Percentiles rank a stretch among this genome's conserved stretches.
Conservation (phyloP, 2,888 invertebrate species). For the Agrochola lychnidis region DNA sequence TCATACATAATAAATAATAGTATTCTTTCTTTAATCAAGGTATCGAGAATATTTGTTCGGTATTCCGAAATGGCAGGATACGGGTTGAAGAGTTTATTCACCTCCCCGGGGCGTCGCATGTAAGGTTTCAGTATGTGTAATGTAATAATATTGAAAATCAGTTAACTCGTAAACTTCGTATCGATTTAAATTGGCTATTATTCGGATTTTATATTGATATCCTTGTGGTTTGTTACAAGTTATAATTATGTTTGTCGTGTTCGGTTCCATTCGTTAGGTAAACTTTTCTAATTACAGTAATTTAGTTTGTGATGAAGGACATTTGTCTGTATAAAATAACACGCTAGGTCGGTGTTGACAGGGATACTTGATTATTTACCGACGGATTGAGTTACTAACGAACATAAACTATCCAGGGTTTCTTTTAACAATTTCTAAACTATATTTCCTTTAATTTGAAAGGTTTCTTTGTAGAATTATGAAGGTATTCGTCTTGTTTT, state of each 20-base stretch:
- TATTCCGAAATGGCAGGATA: constrained; percentile 46
- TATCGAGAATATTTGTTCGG: constrained; percentile 39
- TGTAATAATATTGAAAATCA: constrained; percentile 50
- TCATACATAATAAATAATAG: constrained; percentile 61
- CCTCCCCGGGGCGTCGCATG: constrained; percentile 35
- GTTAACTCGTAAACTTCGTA: constrained; percentile 2
- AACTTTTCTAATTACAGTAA: constrained; percentile 59
- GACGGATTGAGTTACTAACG: constrained; percentile 44
- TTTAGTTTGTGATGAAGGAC: constrained; percentile 47
- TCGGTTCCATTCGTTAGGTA: constrained; percentile 35
- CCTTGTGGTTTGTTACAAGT: constrained; percentile 30
- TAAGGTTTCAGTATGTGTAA: constrained; percentile 53
- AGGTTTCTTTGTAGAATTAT: constrained; percentile 3
- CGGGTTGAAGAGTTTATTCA: constrained; percentile 49
- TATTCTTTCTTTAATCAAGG: constrained; percentile 54
- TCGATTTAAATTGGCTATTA: constrained; percentile 28
- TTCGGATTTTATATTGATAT: constrained; percentile 21
- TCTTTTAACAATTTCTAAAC: not conserved
- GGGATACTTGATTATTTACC: constrained; percentile 32
- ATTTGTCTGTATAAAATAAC: constrained; percentile 44
- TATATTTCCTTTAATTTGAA: not conserved
- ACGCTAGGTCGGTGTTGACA: constrained; percentile 12
- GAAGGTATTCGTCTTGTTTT: not conserved
- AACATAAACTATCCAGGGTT: constrained; percentile 5
- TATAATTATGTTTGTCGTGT: constrained; percentile 35